Base-by-base conservation (phyloP, 2,113 vertebrate genomes). In the Seriola dumerili region DNA sequence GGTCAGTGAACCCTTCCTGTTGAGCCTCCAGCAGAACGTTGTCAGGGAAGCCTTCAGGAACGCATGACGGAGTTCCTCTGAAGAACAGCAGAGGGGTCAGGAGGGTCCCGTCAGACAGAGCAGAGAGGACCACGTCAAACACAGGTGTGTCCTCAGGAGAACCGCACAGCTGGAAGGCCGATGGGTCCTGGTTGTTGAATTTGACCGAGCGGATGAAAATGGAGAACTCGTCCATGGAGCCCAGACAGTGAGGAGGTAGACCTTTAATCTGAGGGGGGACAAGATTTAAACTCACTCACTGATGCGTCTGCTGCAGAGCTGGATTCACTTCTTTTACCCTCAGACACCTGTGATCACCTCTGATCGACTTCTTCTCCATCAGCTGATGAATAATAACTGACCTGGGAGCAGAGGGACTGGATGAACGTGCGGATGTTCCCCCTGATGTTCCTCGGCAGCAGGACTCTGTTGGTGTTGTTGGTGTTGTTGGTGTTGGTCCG, bases 181-280 rank as follows among this genome's bases (percentile, higher is more conserved):
- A 1, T 0, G 46, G 72, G 23, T 38, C 21, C 46, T 78, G 85
- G 0, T 6, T 1, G 0, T 8, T 46, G 52, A 88, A 83, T 12
- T 1, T 4, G 16, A 58, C 59, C 0, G 0, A 0, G 61, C 83
- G 62, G 0, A 92, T n/a, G 63, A 90, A 93, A 81, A 93, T 23
- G 4, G 89, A 74, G 17, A 92, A 61, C 81, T 93, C 92, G 7
- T 92, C 92, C 89, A 93, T 83, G 81, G 70, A 80, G 58, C 80
- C 91, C 4, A 89, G 66, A 0, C 13, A 17, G 32, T 9, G 17
- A 19, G 62, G 65, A 44, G 78, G 77, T 16, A 89, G 29, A 0
- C 0, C 3, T 0, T 3, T 6, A 2, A 93, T 34, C 90, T 91
- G 25, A 36, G 12, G 23, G 2, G 17, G 11, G 19, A 25, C 4